phyloP scores from a whole-genome alignment of 1,140 invertebrate genomes.

The Melanaphis sacchari region DNA sequence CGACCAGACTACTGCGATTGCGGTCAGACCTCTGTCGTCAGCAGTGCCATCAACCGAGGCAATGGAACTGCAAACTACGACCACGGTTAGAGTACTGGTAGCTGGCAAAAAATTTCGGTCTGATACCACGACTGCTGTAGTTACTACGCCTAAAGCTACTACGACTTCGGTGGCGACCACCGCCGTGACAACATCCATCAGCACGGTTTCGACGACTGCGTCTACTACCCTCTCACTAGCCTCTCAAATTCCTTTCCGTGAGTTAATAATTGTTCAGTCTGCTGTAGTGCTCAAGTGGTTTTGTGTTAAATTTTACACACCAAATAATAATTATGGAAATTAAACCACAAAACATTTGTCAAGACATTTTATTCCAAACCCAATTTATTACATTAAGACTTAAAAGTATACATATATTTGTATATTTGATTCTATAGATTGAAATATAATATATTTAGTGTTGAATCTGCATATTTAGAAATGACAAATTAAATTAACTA shows the following conservation, averaged over 20 bases:
- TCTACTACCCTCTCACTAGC: slow-evolving; percentile 65
- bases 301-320: not conserved
- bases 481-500: not conserved
- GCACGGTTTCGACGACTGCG: slow-evolving; percentile 65
- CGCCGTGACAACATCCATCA: not conserved
- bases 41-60: slow-evolving; percentile 62
- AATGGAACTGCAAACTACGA: slow-evolving; percentile 60
- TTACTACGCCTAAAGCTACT: slow-evolving; percentile 57
- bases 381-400: not conserved
- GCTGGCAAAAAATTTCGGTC: slow-evolving; percentile 18
- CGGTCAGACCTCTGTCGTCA: slow-evolving; percentile 53
- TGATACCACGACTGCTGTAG: slow-evolving; percentile 59
- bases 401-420: not conserved
- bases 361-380: not conserved
- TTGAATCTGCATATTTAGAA: not conserved
- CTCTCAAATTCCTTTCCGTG: slow-evolving; percentile 69
- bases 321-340: not conserved
- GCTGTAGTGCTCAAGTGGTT: not conserved
- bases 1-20: slow-evolving; percentile 21
- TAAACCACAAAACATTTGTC: not conserved
- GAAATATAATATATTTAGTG: not conserved
- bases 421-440: not conserved
- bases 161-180: slow-evolving; percentile 39
- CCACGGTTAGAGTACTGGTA: slow-evolving; percentile 49
- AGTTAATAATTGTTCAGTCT: slow-evolving; percentile 66